Evolutionary conservation across 2,888 invertebrate genomes (phyloP), one percentile per base, ranked within the genome.

Genomic region (Cryptocephalus primarius): DNA sequence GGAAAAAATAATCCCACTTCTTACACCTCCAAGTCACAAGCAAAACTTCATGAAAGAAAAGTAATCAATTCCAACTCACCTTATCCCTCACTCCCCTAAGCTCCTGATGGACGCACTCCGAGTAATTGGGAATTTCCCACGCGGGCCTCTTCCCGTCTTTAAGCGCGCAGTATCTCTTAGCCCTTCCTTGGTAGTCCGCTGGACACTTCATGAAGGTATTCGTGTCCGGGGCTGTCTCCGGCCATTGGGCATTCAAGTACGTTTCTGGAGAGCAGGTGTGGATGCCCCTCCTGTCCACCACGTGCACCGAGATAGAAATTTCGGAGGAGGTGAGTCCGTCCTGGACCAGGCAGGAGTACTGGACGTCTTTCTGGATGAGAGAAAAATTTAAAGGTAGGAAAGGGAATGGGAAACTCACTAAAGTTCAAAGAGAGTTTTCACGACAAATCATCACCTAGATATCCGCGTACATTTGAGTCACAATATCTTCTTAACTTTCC

Each of bases 121-220:
- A 84, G 63, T 86, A 88, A 65, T 88, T 85, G 0, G 88, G 84
- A 40, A 75, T 67, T 56, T 78, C 76, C 89, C 89, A 89, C 52
- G 79, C 78, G 0, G 85, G 82, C 14, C 78, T 80, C 33, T 77
- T 79, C 11, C 76, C 71, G 57, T 79, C 79, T 33, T 72, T 72
- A 58, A 82, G 74, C 38, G 74, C 72, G 58, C 83, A 83, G 33
- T 75, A 70, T 40, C 83, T 67, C 1, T 68, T 65, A 6, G 75
- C 75, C 33, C 69, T 67, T 0, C 77, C 76, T 68, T 48, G 70
- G 50, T 63, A 66, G 2, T 77, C 77, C 3, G 69, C 69, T 1
- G 82, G 82, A 58, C 82, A 82, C 47, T 76, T 75, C 60, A 80
- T 58, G 60, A 85, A 63, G 9, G 83, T 83, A 47, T 80, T 79